Evolutionary conservation across 2,797 vertebrate genomes (phyloP).

Genomic region (Alauda arvensis): DNA sequence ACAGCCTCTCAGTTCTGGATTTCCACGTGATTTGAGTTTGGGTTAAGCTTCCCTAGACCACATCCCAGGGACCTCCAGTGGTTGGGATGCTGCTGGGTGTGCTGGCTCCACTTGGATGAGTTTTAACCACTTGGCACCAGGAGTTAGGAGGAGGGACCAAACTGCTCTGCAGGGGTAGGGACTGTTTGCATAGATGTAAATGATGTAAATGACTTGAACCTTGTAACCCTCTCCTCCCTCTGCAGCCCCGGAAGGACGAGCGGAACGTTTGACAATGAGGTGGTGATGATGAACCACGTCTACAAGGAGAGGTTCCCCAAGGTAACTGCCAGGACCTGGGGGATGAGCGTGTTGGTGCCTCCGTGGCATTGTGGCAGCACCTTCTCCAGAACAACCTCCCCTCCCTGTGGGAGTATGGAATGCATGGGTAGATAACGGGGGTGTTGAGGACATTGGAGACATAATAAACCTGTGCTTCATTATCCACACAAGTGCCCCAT

Average conservation of each 20-base stretch:
- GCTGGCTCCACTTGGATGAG: not conserved
- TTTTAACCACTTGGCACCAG: not conserved
- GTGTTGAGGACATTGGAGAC: not conserved
- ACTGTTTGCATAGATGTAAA: not conserved
- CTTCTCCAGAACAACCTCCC: not conserved
- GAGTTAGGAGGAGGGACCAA: not conserved
- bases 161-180: not conserved
- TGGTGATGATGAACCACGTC: slow-evolving; percentile 98
- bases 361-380: not conserved
- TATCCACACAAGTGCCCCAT: not conserved
- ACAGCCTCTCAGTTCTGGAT: not conserved
- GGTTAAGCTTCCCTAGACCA: not conserved
- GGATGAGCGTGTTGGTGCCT: accelerated
- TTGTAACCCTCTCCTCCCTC: not conserved
- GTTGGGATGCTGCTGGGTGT: not conserved
- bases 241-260: slow-evolving; percentile 87
- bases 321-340: slow-evolving; percentile 64
- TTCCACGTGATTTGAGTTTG: not conserved
- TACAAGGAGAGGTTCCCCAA: slow-evolving; percentile 97
- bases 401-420: not conserved
- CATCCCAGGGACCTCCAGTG: not conserved
- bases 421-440: not conserved
- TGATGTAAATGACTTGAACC: not conserved
- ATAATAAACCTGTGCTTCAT: not conserved
- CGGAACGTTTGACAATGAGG: slow-evolving; percentile 91